These are phyloP conservation scores for Gortyna flavago DNA, from an alignment of 2,888 invertebrate genomes.

Conservation along the genomic window DNA sequence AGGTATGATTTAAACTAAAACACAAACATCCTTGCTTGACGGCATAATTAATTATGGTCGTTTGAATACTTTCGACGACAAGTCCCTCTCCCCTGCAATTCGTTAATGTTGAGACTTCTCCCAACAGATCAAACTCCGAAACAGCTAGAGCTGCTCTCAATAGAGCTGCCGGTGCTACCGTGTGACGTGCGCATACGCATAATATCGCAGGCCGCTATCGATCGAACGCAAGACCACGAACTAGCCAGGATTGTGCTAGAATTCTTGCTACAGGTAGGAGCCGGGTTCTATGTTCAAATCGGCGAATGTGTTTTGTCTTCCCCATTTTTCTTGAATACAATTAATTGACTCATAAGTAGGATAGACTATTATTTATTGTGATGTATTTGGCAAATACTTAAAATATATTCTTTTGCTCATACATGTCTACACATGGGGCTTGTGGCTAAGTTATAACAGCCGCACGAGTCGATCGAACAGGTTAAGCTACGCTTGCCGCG, in stretches of 20 bases:
- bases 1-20: neutral
- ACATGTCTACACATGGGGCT: neutral
- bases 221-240: constrained; percentile 73
- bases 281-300: neutral
- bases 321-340: neutral
- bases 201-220: constrained; percentile 72
- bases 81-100: neutral
- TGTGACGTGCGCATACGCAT: constrained; percentile 74
- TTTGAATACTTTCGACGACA: neutral
- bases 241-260: constrained; percentile 77
- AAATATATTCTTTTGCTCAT: neutral
- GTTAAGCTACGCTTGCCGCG: neutral
- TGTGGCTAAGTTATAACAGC: neutral
- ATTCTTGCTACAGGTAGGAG: constrained; percentile 78
- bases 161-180: constrained; percentile 67
- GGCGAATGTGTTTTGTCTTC: neutral
- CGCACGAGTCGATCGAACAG: neutral
- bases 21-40: neutral
- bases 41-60: too few species aligned
- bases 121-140: constrained; percentile 69
- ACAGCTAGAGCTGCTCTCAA: constrained; percentile 66
- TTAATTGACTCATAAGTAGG: neutral
- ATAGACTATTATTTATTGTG: neutral
- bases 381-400: too few species aligned
- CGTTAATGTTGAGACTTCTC: neutral